Conservation (phyloP, 2,888 invertebrate genomes). For the Polyommatus icarus region DNA sequence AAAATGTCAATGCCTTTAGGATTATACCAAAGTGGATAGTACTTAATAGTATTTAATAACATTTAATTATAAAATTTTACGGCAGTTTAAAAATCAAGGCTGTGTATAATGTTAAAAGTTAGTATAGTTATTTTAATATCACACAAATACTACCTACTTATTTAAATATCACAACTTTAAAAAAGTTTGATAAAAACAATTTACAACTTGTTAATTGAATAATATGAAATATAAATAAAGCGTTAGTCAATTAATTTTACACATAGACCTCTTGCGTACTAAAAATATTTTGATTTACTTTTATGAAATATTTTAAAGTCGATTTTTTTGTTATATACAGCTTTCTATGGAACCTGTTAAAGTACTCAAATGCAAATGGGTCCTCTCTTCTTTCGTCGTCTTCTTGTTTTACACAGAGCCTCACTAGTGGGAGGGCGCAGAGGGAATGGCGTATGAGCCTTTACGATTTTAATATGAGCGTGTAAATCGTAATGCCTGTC, state of each 20-base stretch:
- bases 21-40: background rate
- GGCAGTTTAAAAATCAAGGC: conserved; percentile 13
- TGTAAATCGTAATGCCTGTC: conserved; percentile 13
- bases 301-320: no score
- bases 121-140: background rate
- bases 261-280: background rate
- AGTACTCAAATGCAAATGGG: no score
- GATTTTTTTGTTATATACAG: no score
- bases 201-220: conserved; percentile 8
- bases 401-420: no score
- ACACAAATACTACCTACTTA: no score
- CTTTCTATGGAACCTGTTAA: no score
- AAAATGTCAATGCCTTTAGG: conserved; percentile 5
- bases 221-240: background rate
- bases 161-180: background rate
- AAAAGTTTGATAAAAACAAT: background rate
- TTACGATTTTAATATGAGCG: conserved; percentile 6
- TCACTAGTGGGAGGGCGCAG: background rate
- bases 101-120: background rate
- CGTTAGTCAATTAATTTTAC: background rate
- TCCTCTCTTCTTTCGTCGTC: no score
- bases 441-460: background rate
- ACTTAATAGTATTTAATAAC: conserved; percentile 4
- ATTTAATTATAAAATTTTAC: conserved; percentile 1
- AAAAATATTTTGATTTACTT: background rate